Evolutionary conservation across 2,113 vertebrate species (phyloP), one percentile per base, ranked within the genome.

Genomic region (Copsychus sechellarum): DNA sequence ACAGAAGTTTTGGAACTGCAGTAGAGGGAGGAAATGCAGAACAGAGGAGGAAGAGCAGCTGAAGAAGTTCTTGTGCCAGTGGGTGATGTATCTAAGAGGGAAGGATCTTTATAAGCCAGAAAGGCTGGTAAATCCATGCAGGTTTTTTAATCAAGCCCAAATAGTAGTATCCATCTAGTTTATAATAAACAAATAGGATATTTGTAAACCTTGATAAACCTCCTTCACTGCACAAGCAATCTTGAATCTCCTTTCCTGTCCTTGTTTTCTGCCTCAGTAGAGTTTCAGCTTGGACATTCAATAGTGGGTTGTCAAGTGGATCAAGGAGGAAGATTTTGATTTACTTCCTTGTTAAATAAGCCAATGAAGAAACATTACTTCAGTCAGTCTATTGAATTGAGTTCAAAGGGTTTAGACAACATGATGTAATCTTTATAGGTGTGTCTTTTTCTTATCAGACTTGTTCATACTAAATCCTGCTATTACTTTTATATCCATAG

Each of bases 271-370:
- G 34, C 38, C 8, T 74, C 47, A 62, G 29, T 17, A 84, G 62
- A 47, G 33, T 86, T 92, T 54, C 38, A 65, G 38, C 42, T 66
- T 50, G 45, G 67, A 17, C 0, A 0, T 83, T 83, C 45, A 40
- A 48, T 33, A 54, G 38, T 19, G 34, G 13, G 6, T 45, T 88
- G 28, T 64, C 45, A n/a, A 43, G 53, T 66, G 65, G 53, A 92
- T 65, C 45, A 61, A 34, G 23, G 70, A 86, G 86, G 85, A 91
- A 92, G 84, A 54, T 13, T 33, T 31, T 81, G 0, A 85, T 91
- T 91, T 95, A 29, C n/a, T 85, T 95, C 48, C 36, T 91, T n/a
- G 40, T 70, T 77, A 86, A 91, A 58, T 77, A 77, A 90, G 34
- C 26, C 66, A 82, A 31, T 31, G 54, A 87, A 57, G 69, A 87